Evolutionary conservation across 2,797 vertebrate species (phyloP).

Genomic region (Acanthurus tractus): DNA sequence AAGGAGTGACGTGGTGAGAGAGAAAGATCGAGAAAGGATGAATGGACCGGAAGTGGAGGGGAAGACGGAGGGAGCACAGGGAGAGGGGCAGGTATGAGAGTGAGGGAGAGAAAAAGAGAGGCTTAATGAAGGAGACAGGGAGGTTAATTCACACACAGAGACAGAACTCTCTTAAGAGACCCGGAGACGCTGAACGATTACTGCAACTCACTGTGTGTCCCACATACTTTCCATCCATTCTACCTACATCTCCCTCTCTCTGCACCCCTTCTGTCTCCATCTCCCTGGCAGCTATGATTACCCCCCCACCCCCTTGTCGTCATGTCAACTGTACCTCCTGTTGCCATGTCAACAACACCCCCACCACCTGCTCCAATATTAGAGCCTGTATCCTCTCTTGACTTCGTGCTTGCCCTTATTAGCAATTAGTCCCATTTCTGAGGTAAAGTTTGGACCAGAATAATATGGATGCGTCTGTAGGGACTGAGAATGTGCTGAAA

Average conservation of each 20-base stretch:
- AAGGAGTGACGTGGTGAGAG: constrained; percentile 41
- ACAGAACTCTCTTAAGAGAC: constrained; percentile 79
- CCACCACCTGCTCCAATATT: constrained; percentile 79
- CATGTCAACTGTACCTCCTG: constrained; percentile 78
- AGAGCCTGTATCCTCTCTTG: constrained; percentile 58
- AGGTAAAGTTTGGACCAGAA: constrained; percentile 65
- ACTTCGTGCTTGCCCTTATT: constrained; percentile 70
- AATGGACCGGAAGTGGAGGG: constrained; percentile 38
- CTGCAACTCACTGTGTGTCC: constrained; percentile 69
- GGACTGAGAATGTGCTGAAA: constrained; percentile 41
- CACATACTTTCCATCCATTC: constrained; percentile 68
- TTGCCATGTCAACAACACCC: constrained; percentile 81
- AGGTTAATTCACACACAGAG: constrained; percentile 82
- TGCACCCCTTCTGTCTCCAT: constrained; percentile 45
- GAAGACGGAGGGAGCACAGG: constrained; percentile 33
- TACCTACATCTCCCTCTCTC: constrained; percentile 24
- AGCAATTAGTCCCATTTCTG: constrained; percentile 67
- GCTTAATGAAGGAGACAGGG: constrained; percentile 67
- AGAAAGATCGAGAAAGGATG: constrained; percentile 58
- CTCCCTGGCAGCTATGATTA: constrained; percentile 45
- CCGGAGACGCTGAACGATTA: constrained; percentile 76
- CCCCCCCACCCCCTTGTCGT: constrained; percentile 51
- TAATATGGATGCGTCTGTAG: constrained; percentile 39
- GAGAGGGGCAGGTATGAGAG: constrained; percentile 43
- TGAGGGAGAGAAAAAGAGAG: constrained; percentile 46